These are phyloP conservation scores for Caenorhabditis sp. DNA, from an alignment of 2,888 invertebrate species.

Conservation along the genomic window DNA sequence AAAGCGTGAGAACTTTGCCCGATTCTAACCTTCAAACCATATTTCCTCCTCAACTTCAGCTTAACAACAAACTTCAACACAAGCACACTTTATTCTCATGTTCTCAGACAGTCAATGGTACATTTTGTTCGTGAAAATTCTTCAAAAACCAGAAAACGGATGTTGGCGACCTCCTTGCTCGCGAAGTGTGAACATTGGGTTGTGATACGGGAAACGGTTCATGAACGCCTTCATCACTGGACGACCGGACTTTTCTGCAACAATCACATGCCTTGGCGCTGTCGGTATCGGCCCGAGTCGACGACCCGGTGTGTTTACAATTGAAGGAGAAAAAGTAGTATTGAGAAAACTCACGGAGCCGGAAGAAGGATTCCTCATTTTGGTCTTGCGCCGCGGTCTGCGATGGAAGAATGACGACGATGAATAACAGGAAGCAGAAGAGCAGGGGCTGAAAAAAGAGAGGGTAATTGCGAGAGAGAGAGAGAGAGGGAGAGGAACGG, in stretches of 20 bases:
- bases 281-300: too few relatives aligned
- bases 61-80: too few relatives aligned
- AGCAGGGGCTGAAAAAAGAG: slow-evolving; percentile 16
- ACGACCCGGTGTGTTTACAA: too few relatives aligned
- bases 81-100: too few relatives aligned
- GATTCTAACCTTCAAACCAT: too few relatives aligned
- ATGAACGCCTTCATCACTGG: slow-evolving; percentile 53
- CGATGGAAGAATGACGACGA: slow-evolving; percentile 18
- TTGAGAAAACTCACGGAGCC: slow-evolving; percentile 47
- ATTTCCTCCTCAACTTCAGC: too few relatives aligned
- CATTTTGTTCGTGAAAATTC: slow-evolving; percentile 14
- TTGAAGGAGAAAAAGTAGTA: slow-evolving; percentile 18
- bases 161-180: slow-evolving; percentile 46
- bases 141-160: slow-evolving; percentile 36
- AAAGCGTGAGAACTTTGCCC: too few relatives aligned
- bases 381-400: neutral
- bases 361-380: slow-evolving; percentile 52
- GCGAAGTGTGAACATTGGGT: slow-evolving; percentile 53
- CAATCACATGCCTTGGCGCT: neutral
- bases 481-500: slow-evolving; percentile 9
- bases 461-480: slow-evolving; percentile 23
- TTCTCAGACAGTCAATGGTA: too few relatives aligned
- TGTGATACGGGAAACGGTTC: slow-evolving; percentile 58
- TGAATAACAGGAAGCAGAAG: slow-evolving; percentile 52
- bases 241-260: slow-evolving; percentile 53